Evolutionary conservation across 1,140 invertebrate species (phyloP), one percentile per base, ranked within the genome.

Genomic region (Hylaeus anthracinus): DNA sequence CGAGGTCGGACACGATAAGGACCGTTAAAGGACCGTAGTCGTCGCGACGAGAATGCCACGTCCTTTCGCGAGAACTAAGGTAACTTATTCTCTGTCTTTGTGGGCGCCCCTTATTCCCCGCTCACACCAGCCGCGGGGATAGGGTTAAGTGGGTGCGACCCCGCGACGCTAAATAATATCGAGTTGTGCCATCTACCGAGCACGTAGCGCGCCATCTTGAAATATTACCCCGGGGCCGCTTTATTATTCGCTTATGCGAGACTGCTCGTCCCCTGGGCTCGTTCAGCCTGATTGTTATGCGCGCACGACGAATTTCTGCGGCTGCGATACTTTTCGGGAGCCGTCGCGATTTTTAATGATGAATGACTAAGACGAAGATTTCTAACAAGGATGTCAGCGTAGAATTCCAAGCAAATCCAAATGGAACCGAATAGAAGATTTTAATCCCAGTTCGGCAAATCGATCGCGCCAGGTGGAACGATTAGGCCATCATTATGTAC

Each of bases 81-180:
- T 90, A 90, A 90, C 90, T 91, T 91, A 92, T 92, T 90, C 89
- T 90, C 90, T 91, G 90, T 92, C 90, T 91, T 91, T 90, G 90
- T 91, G 83, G 88, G 84, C 85, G 87, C 85, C 71, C 51, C 85
- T 91, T 91, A 90, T 90, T 90, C 89, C 89, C 84, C 89, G 84
- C 79, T 81, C 82, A 85, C 79, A 79, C 81, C 86, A 85, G 81
- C 85, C 87, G 86, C 85, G 84, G 51, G 86, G 85, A 90, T 90
- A 84, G 91, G 91, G 91, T 92, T 92, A 92, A 92, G 91, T 92
- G 91, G 90, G 90, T 92, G 90, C 86, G 91, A 92, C 91, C 91
- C 81, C 88, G 91, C 82, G 91, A 92, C 88, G 91, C 90, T 92
- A 92, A 92, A 92, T 92, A 92, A 92, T 92, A 92, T 91, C 90